Evolutionary conservation across 2,888 invertebrate species (phyloP).

Genomic region (Nezara viridula): DNA sequence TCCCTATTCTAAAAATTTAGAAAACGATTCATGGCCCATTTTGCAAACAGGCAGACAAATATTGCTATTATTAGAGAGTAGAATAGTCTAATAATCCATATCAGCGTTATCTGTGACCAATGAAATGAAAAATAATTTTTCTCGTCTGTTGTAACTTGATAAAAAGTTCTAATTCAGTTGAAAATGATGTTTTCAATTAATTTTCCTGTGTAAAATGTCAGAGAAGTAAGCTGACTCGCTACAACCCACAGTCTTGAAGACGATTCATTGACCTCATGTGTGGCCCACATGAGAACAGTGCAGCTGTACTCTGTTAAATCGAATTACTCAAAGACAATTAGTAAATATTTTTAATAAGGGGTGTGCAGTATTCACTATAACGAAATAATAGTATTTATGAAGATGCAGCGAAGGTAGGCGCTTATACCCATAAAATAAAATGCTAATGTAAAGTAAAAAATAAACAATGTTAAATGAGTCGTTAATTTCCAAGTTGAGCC

Average conservation of each 20-base stretch:
- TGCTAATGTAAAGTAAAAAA: too few species aligned
- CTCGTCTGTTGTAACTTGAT: background rate
- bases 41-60: too few species aligned
- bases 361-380: background rate
- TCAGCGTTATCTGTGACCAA: too few species aligned
- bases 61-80: too few species aligned
- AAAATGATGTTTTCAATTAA: background rate
- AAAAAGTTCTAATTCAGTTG: background rate
- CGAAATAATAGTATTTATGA: background rate
- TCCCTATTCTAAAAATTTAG: too few species aligned
- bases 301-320: conserved; percentile 26
- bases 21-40: too few species aligned
- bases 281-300: background rate
- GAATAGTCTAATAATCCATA: too few species aligned
- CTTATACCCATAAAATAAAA: too few species aligned
- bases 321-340: conserved; percentile 18
- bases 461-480: too few species aligned
- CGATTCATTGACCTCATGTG: conserved; percentile 1
- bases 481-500: too few species aligned
- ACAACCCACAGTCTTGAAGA: conserved; percentile 8
- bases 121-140: background rate
- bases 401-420: too few species aligned
- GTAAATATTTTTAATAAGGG: conserved; percentile 5
- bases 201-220: background rate
- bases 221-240: background rate